Evolutionary conservation across 1,140 invertebrate species (phyloP), one percentile per base, ranked within the genome.

Genomic region (Tetraneura akinire): DNA sequence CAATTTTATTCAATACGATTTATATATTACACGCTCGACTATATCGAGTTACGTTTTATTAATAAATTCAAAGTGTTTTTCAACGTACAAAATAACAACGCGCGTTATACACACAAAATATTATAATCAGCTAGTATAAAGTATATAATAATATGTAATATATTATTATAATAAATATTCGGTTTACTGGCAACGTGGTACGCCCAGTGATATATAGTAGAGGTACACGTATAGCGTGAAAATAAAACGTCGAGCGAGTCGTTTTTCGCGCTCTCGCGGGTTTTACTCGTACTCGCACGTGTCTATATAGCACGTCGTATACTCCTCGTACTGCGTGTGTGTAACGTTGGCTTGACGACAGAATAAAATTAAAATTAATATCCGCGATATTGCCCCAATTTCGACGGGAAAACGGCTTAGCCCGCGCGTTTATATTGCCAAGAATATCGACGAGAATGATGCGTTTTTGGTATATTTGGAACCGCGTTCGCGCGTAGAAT

Each of bases 371-470:
- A 18, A 1, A 13, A 37, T 4, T n/a, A 37, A 37, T 4, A 37
- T 37, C 32, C 11, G 21, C n/a, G 9, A 21, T 45, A 21, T 45
- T 42, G 37, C 21, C 13, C 32, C 21, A 37, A 66, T 66, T 14
- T 32, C 32, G 21, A 42, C 0, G 37, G 10, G 21, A 66, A 66
- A 45, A 21, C 8, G 10, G 13, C 60, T 4, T 32, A 9, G 16
- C 18, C 11, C 4, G 64, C 16, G 26, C 45, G 64, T 42, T 66
- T n/a, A 21, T 32, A 32, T 66, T 66, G 37, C 64, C 64, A 66
- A 66, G 37, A 45, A 66, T 66, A 66, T 45, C 3, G n/a, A 66
- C 14, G n/a, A 66, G 3, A 66, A n/a, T n/a, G n/a, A n/a, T n/a
- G n/a, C n/a, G n/a, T n/a, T n/a, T n/a, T n/a, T n/a, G n/a, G n/a